These are phyloP conservation scores for Orthonevra nobilis DNA, from an alignment of 2,888 invertebrate species.

Conservation along the genomic window DNA sequence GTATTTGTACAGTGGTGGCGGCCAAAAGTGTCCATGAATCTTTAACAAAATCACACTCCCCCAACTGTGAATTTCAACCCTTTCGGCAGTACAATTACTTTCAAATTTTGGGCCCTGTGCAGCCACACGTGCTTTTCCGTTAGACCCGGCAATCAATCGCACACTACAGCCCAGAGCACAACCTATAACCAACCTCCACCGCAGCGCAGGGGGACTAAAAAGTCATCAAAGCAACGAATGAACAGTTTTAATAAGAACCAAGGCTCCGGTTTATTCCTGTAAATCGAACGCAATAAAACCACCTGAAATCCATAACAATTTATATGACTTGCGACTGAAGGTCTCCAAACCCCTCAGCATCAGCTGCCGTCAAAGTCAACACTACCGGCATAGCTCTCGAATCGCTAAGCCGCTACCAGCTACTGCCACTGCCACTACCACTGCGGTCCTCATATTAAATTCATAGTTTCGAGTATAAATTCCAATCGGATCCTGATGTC, in stretches of 20 bases:
- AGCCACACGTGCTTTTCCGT: background rate
- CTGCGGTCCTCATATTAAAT: constrained; percentile 67
- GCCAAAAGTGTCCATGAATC: constrained; percentile 26
- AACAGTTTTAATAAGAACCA: constrained; percentile 62
- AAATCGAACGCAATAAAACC: constrained; percentile 68
- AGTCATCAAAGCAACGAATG: constrained; percentile 68
- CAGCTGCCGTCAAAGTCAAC: constrained; percentile 23
- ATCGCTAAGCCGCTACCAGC: background rate
- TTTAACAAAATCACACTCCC: constrained; percentile 37
- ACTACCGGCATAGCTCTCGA: background rate
- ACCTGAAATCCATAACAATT: constrained; percentile 70
- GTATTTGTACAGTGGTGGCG: background rate
- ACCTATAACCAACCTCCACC: no score
- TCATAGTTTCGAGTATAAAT: constrained; percentile 68
- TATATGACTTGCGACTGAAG: constrained; percentile 54
- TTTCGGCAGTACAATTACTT: constrained; percentile 59
- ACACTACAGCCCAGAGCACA: background rate
- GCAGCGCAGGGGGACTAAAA: constrained; percentile 33
- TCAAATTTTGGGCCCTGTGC: constrained; percentile 17
- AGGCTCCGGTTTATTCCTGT: constrained; percentile 64
- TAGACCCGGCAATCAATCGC: constrained; percentile 28
- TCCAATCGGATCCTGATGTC: constrained; percentile 63
- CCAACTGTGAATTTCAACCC: constrained; percentile 38
- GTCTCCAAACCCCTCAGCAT: background rate
- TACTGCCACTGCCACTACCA: constrained; percentile 3